A percentile compares a stretch with the other conserved stretches of the same genome.
Conservation (phyloP, 2,113 vertebrate genomes). For the Edolisoma coerulescens region DNA sequence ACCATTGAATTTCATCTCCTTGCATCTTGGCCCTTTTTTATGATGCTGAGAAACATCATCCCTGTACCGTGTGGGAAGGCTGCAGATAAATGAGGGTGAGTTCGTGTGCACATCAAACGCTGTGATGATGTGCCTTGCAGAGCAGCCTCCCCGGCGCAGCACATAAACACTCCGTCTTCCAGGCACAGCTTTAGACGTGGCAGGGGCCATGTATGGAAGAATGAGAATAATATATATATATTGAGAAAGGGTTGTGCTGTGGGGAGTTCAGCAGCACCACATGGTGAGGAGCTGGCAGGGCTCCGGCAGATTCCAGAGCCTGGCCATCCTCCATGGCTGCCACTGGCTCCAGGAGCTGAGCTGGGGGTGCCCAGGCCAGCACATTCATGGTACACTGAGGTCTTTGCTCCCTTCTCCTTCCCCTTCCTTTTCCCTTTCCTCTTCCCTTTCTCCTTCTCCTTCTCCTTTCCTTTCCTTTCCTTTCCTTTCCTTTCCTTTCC, state of each 20-base stretch:
- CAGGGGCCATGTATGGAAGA: not conserved
- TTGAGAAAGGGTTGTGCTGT: not conserved
- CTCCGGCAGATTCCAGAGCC: not conserved
- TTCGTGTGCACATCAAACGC: not conserved
- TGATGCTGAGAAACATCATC: not conserved
- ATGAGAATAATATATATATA: not conserved
- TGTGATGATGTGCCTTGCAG: not conserved
- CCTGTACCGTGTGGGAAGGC: not conserved
- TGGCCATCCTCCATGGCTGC: not conserved
- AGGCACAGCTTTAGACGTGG: not conserved
- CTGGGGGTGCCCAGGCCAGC: not conserved
- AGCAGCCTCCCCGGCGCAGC: not conserved
- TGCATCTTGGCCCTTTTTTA: not conserved
- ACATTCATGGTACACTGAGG: rapidly evolving
- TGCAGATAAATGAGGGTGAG: not conserved
- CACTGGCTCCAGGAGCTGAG: not conserved
- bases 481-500: rapidly evolving
- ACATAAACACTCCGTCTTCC: not conserved
- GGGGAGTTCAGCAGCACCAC: not conserved
- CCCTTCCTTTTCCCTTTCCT: not conserved
- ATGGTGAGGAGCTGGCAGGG: not conserved
- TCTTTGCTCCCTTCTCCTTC: not conserved
- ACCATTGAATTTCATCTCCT: not conserved
- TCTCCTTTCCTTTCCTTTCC: not conserved
- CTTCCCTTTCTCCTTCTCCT: not conserved